Base-by-base conservation (phyloP, 1,140 invertebrate genomes). In the Cepaea nemoralis region DNA sequence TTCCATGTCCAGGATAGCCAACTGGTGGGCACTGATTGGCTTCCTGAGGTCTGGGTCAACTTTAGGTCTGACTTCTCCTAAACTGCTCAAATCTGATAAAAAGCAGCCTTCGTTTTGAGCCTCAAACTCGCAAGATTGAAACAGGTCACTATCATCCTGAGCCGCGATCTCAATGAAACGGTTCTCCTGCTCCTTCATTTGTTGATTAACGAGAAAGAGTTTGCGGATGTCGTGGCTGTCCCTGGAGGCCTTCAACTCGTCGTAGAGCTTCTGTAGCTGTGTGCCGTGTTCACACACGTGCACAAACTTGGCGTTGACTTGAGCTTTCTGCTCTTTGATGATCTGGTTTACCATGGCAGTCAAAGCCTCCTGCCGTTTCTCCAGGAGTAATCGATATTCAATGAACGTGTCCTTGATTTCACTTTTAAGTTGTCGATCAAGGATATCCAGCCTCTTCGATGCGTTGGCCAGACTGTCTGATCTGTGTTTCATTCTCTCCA, bases 321-420 rank as follows among this genome's bases (percentile, higher is more conserved):
- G 80, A 0, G 84, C 74, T 74, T 90, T 90, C 69, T 89, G 87
- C 69, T 86, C 88, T 75, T 88, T 83, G 14, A 89, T 78, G 24
- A 84, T 84, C 35, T 89, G 86, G 16, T 84, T 84, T 22, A 89
- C 69, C 35, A 85, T 87, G 14, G 83, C 77, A 0, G 86, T 87
- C 35, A 88, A 84, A 0, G 86, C 87, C 39, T 90, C 88, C 71
- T 90, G 88, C 42, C 88, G 50, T 55, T 85, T 84, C 63, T 90
- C 89, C 45, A 90, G 70, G 0, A 89, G 82, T n/a, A 90, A 82
- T 71, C 88, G 81, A 74, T 87, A 90, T 70, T 90, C 89, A 24
- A 90, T 90, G 73, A 90, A 90, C 0, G 88, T 88, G 63, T 90
- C 89, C 74, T 89, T 89, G 37, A 90, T 89, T 55, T 86, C 83